A percentile compares a stretch with the other conserved stretches of the same genome.
phyloP scores from a whole-genome alignment of 1,140 invertebrate genomes.

The Archivesica marissinica region DNA sequence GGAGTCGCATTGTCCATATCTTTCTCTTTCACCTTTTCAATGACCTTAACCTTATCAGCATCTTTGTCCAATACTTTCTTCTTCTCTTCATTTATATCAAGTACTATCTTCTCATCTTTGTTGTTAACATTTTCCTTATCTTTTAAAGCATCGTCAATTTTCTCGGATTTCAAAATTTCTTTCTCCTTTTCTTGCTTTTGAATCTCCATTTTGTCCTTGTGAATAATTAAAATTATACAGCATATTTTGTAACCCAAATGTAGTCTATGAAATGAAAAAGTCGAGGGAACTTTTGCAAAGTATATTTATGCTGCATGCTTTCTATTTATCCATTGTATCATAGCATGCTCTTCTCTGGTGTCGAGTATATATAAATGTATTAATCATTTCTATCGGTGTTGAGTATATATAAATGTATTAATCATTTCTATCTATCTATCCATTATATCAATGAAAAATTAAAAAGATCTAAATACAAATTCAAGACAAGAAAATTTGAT shows the following conservation, averaged over 20 bases:
- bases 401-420: too few relatives aligned
- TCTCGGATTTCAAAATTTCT: conserved; percentile 3
- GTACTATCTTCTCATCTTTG: conserved; percentile 18
- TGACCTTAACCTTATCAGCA: conserved; percentile 60
- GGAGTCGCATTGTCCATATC: conserved; percentile 56
- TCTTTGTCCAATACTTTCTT: conserved; percentile 58
- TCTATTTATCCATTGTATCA: too few relatives aligned
- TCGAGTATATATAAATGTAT: too few relatives aligned
- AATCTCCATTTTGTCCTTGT: conserved; percentile 57
- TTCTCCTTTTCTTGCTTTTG: conserved; percentile 52
- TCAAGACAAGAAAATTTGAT: too few relatives aligned
- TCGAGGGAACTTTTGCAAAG: too few relatives aligned
- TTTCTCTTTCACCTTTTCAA: conserved; percentile 51
- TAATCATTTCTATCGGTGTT: too few relatives aligned
- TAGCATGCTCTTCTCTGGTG: too few relatives aligned
- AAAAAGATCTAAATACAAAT: too few relatives aligned
- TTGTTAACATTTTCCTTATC: conserved; percentile 40
- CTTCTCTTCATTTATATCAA: conserved; percentile 57
- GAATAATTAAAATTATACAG: conserved; percentile 6
- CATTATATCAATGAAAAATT: too few relatives aligned
- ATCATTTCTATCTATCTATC: too few relatives aligned
- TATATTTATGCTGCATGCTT: too few relatives aligned
- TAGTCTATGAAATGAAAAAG: neutral
- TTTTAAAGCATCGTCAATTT: conserved; percentile 39
- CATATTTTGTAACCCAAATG: neutral